A percentile compares a stretch with the other conserved stretches of the same genome.
These are phyloP conservation scores for Escarpia spicata DNA, from an alignment of 2,888 invertebrate genomes.

Conservation along the genomic window DNA sequence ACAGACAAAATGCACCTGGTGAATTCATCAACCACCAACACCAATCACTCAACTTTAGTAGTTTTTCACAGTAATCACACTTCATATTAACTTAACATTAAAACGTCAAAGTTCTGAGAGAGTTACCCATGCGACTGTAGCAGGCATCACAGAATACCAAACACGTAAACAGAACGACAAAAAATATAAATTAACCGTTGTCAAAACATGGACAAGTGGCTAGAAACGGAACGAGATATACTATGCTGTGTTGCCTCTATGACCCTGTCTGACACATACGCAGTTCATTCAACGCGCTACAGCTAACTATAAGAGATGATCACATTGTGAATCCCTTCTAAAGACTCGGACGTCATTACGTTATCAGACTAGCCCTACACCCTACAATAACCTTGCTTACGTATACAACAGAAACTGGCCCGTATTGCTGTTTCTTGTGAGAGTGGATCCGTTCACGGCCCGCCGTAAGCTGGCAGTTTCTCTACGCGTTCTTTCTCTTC, in stretches of 20 bases:
- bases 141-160: neutral
- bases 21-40: neutral
- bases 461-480: constrained; percentile 68
- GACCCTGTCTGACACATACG: neutral
- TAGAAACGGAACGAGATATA: neutral
- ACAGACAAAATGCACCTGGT: neutral
- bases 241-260: neutral
- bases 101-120: neutral
- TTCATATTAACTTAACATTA: constrained; percentile 13
- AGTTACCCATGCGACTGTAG: neutral
- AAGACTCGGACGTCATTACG: neutral
- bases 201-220: neutral
- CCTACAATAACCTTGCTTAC: neutral
- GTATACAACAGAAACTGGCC: neutral
- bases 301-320: neutral
- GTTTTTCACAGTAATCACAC: neutral
- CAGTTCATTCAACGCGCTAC: neutral
- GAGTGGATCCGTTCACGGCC: neutral
- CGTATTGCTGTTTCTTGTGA: neutral
- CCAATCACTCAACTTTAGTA: neutral
- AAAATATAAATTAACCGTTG: neutral
- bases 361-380: constrained; percentile 6
- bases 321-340: neutral
- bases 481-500: constrained; percentile 74
- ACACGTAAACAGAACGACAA: neutral